Conservation (phyloP, 1,140 invertebrate genomes). For the Drosophila cardini region DNA sequence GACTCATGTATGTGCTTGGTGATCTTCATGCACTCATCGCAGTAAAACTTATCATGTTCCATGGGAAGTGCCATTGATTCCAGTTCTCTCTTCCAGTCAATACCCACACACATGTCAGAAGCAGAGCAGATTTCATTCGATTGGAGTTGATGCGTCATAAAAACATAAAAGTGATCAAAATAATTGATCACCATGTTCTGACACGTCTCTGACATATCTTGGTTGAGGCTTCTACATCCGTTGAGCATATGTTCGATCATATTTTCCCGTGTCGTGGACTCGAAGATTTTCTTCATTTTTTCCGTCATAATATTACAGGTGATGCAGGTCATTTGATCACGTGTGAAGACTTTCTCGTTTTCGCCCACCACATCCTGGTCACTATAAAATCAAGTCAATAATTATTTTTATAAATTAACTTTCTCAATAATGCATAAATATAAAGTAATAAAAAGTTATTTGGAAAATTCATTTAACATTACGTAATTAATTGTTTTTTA, state of each 20-base stretch:
- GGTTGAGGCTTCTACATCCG: conserved; percentile 1
- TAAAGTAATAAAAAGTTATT: no score
- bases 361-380: not conserved
- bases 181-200: conserved; percentile 12
- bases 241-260: not conserved
- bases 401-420: no score
- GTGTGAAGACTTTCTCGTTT: not conserved
- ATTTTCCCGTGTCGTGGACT: not conserved
- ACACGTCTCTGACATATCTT: conserved; percentile 10
- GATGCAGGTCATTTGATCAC: not conserved
- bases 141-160: conserved; percentile 2
- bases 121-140: conserved; percentile 8
- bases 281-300: not conserved
- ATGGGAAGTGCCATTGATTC: no score
- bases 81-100: not conserved
- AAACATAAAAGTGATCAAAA: conserved; percentile 21
- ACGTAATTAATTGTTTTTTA: no score
- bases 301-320: not conserved
- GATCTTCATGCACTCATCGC: not conserved
- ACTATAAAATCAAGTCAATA: no score
- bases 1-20: not conserved
- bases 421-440: no score
- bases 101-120: conserved; percentile 3
- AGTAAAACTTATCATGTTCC: not conserved
- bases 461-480: no score